Evolutionary conservation across 1,140 invertebrate genomes (phyloP).

Genomic region (Drosophila bocqueti): DNA sequence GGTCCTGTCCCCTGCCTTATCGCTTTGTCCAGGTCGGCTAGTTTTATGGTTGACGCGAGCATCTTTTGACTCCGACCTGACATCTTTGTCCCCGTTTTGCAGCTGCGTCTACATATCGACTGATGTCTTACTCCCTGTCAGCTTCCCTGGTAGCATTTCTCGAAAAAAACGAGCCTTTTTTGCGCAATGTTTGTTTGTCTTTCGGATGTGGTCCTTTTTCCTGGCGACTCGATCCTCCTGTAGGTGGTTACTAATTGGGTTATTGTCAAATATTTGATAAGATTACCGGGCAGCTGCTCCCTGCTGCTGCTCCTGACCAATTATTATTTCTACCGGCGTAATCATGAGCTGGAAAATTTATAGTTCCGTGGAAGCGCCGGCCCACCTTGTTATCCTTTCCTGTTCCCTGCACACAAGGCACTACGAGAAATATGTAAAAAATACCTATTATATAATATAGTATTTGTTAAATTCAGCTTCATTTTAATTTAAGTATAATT

Average conservation of each 20-base stretch:
- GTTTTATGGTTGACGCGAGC: slow-evolving; percentile 75
- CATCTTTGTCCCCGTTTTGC: slow-evolving; percentile 63
- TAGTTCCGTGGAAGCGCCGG: slow-evolving; percentile 67
- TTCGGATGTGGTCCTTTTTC: slow-evolving; percentile 25
- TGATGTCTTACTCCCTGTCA: slow-evolving; percentile 72
- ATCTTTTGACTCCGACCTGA: slow-evolving; percentile 61
- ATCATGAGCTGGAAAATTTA: slow-evolving; percentile 65
- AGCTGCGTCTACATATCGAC: slow-evolving; percentile 55
- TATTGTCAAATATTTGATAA: slow-evolving; percentile 82
- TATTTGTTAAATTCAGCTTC: neutral
- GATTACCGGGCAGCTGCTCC: slow-evolving; percentile 66
- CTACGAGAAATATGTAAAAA: neutral
- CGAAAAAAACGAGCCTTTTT: slow-evolving; percentile 44
- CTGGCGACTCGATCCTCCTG: slow-evolving; percentile 36
- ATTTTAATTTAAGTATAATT: too few species aligned
- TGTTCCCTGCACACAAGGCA: slow-evolving; percentile 19
- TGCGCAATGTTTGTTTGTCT: slow-evolving; percentile 70
- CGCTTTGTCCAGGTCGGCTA: slow-evolving; percentile 48
- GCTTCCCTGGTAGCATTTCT: slow-evolving; percentile 79
- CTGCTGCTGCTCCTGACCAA: slow-evolving; percentile 34
- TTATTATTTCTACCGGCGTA: slow-evolving; percentile 47
- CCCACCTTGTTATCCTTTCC: slow-evolving; percentile 64
- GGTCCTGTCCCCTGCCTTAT: slow-evolving; percentile 59
- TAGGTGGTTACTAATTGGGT: slow-evolving; percentile 83
- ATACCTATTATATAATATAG: neutral